A percentile compares a stretch with the other conserved stretches of the same genome.
Evolutionary conservation across 2,888 invertebrate species (phyloP).

Genomic region (Nezara viridula): DNA sequence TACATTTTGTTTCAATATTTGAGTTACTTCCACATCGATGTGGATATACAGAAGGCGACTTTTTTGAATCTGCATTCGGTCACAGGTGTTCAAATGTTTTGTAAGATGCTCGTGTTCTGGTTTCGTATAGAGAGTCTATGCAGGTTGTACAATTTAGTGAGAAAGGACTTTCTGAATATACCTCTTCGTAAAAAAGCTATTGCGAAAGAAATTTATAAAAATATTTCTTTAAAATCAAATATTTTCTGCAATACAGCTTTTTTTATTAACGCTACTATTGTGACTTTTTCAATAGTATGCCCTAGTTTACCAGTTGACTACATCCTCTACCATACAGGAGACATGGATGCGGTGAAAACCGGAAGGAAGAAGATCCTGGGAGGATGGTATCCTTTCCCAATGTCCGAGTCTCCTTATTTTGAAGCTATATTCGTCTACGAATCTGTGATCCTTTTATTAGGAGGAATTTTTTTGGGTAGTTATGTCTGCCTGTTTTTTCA

Average conservation of each 20-base stretch:
- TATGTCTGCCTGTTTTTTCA: slow-evolving; percentile 14
- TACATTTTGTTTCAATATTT: slow-evolving; percentile 17
- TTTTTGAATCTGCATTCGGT: neutral
- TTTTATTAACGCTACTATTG: neutral
- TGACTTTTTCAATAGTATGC: neutral
- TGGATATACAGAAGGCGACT: neutral
- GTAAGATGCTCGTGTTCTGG: slow-evolving; percentile 6
- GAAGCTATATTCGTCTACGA: slow-evolving; percentile 16
- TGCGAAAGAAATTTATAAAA: neutral
- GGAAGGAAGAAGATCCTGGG: slow-evolving; percentile 23
- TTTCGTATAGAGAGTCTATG: neutral
- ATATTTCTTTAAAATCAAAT: neutral
- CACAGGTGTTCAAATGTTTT: neutral
- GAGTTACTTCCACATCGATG: neutral
- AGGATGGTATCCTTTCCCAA: slow-evolving; percentile 6
- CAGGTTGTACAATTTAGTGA: neutral
- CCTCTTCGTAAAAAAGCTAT: neutral
- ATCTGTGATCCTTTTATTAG: neutral
- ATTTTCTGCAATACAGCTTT: neutral
- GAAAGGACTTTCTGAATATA: neutral
- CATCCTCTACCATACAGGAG: neutral
- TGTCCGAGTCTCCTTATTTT: neutral
- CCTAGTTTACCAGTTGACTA: neutral
- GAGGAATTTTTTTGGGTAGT: neutral
- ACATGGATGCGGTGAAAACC: neutral